Conservation (phyloP, 2,797 vertebrate genomes). For the Anableps anableps region DNA sequence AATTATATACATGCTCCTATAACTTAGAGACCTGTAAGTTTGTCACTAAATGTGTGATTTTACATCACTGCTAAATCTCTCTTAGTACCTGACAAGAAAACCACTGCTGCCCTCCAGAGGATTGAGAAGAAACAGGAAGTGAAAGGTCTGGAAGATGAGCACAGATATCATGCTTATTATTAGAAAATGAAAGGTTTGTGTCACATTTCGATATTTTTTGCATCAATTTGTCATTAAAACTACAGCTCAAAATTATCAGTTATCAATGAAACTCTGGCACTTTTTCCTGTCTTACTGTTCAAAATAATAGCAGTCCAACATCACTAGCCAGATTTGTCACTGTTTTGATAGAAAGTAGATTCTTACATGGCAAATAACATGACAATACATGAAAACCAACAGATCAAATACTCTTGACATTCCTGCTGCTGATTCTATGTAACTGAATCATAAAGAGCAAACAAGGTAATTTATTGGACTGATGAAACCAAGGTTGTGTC, state of each 20-base stretch:
- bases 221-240: background rate
- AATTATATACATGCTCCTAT: conserved; percentile 23
- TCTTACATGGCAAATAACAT: too few species aligned
- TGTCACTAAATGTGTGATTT: conserved; percentile 22
- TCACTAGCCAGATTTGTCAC: too few species aligned
- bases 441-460: too few species aligned
- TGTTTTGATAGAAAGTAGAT: too few species aligned
- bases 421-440: too few species aligned
- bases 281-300: background rate
- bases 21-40: conserved; percentile 24
- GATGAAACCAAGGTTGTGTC: too few species aligned
- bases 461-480: too few species aligned
- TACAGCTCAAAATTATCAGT: background rate
- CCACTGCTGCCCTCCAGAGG: conserved; percentile 76
- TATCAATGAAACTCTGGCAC: background rate
- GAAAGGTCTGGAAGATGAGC: background rate
- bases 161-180: background rate
- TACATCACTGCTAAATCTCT: conserved; percentile 2
- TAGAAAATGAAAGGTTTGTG: background rate
- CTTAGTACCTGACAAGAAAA: conserved; percentile 17
- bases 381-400: too few species aligned
- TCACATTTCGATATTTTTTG: background rate
- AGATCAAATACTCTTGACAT: too few species aligned
- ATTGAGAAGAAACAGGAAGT: conserved; percentile 25
- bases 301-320: background rate